Percentiles rank a stretch among this genome's conserved stretches.
Conservation (phyloP, 2,888 invertebrate genomes). For the Temnothorax ravouxi region DNA sequence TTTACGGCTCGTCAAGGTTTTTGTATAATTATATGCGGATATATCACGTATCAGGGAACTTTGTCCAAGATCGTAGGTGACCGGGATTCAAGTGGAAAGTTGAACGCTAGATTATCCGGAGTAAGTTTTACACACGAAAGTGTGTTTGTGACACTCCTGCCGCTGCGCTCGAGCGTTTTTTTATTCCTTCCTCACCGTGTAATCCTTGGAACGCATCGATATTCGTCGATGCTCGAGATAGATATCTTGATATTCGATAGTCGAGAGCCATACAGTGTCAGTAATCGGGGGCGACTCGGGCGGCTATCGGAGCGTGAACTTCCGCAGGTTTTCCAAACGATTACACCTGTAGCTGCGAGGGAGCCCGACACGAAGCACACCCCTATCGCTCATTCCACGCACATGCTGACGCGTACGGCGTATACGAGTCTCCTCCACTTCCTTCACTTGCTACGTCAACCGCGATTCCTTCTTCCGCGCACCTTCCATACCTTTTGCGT, state of each 20-base stretch:
- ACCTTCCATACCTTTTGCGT: constrained; percentile 16
- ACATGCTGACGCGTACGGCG: constrained; percentile 49
- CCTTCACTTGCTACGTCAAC: constrained; percentile 74
- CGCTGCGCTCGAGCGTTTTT: background rate
- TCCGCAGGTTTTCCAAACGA: constrained; percentile 79
- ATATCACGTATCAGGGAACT: background rate
- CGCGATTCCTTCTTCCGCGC: constrained; percentile 75
- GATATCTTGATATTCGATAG: background rate
- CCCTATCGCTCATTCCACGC: constrained; percentile 38
- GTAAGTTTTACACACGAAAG: background rate
- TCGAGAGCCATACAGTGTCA: background rate
- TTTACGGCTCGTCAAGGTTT: background rate
- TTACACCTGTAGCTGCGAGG: constrained; percentile 76
- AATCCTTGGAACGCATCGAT: constrained; percentile 18
- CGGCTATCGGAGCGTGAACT: constrained; percentile 64
- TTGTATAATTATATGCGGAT: background rate
- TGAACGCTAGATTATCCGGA: background rate
- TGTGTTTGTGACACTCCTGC: constrained; percentile 20
- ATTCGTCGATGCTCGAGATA: background rate
- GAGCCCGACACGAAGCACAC: constrained; percentile 27
- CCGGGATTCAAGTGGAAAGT: background rate
- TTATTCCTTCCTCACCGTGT: background rate
- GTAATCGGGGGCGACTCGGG: constrained; percentile 42
- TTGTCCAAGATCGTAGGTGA: background rate
- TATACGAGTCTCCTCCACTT: constrained; percentile 57